Evolutionary conservation across 1,140 invertebrate genomes (phyloP).

Genomic region (Limonius californicus): DNA sequence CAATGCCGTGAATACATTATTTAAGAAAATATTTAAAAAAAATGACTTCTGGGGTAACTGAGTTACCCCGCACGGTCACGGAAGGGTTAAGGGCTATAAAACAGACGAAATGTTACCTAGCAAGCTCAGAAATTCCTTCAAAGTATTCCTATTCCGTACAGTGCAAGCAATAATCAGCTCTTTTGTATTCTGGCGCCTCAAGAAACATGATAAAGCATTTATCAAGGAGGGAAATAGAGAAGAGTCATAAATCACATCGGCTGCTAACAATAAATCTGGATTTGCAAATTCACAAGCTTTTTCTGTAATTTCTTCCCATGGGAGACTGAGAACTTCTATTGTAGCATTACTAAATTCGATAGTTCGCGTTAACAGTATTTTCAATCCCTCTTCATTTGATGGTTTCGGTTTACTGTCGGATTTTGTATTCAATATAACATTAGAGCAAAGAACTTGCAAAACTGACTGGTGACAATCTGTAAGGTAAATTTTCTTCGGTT

Average conservation of each 20-base stretch:
- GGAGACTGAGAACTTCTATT: slow-evolving; percentile 44
- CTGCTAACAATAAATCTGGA: slow-evolving; percentile 52
- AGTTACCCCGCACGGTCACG: too few relatives aligned
- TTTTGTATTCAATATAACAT: slow-evolving; percentile 47
- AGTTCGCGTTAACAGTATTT: background rate
- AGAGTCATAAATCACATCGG: slow-evolving; percentile 54
- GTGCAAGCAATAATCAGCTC: slow-evolving; percentile 48
- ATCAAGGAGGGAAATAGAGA: slow-evolving; percentile 46
- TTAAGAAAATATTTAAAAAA: too few relatives aligned
- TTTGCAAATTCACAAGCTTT: slow-evolving; percentile 27
- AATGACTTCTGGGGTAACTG: too few relatives aligned
- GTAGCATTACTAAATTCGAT: background rate
- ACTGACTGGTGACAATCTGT: slow-evolving; percentile 54
- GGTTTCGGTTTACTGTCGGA: background rate
- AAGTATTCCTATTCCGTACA: slow-evolving; percentile 50
- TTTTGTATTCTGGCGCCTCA: slow-evolving; percentile 32
- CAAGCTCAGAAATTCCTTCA: slow-evolving; percentile 45
- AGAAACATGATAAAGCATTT: slow-evolving; percentile 45
- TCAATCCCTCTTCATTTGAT: background rate
- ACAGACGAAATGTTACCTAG: slow-evolving; percentile 14
- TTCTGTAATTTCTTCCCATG: slow-evolving; percentile 48
- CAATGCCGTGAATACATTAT: too few relatives aligned
- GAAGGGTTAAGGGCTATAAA: too few relatives aligned
- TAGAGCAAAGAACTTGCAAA: slow-evolving; percentile 48
- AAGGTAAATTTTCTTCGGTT: slow-evolving; percentile 51